Conservation (phyloP, 2,113 vertebrate genomes). For the Caloenas nicobarica region DNA sequence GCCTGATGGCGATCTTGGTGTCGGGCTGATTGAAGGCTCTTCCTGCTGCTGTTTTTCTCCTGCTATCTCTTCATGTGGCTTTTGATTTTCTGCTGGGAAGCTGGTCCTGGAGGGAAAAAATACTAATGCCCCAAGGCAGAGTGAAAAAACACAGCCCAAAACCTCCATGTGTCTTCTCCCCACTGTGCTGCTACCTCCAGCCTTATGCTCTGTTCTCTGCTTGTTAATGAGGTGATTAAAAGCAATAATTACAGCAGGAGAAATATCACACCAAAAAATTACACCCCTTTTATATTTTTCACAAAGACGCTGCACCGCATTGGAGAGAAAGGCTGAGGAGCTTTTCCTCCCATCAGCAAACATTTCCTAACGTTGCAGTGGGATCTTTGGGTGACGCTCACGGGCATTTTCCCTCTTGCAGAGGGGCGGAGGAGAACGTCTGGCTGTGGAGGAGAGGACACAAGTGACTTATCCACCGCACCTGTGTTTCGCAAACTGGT, state of each 20-base stretch:
- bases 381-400: background rate
- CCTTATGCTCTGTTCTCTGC: background rate
- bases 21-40: background rate
- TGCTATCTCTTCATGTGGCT: accelerated
- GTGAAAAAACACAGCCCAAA: background rate
- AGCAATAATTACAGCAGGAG: background rate
- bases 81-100: background rate
- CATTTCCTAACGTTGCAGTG: background rate
- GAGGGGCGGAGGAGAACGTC: background rate
- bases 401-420: background rate
- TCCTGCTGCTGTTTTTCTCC: background rate
- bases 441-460: background rate
- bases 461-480: too few relatives aligned
- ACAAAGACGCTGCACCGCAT: accelerated
- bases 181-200: background rate
- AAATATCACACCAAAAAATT: background rate
- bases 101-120: background rate
- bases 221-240: background rate
- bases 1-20: background rate
- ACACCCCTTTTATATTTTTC: background rate
- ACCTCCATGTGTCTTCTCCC: background rate
- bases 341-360: background rate
- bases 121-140: background rate
- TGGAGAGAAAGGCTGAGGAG: background rate
- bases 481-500: too few relatives aligned